These are phyloP conservation scores for Amiota mariae DNA, from an alignment of 2,888 invertebrate genomes.

Conservation along the genomic window DNA sequence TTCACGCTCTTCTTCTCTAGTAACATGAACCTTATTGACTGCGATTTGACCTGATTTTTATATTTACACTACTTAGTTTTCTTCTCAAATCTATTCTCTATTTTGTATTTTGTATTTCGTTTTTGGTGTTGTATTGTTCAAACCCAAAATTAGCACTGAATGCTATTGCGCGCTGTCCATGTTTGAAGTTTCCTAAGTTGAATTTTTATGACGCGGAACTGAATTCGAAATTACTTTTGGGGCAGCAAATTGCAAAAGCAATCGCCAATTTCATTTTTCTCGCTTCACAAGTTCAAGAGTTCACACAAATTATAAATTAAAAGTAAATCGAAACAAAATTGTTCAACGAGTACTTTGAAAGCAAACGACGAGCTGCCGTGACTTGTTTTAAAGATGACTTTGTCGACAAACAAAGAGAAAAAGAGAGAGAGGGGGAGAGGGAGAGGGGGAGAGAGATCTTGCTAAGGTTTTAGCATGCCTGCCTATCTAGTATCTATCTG, in stretches of 20 bases:
- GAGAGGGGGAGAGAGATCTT: too few species aligned
- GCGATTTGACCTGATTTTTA: conserved; percentile 64
- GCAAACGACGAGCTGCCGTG: too few species aligned
- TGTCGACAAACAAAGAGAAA: too few species aligned
- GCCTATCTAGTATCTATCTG: too few species aligned
- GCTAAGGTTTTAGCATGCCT: too few species aligned
- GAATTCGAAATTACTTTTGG: conserved; percentile 62
- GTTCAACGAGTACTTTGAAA: too few species aligned
- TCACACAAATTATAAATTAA: conserved; percentile 66
- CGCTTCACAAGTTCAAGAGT: conserved; percentile 60
- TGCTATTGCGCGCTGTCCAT: conserved; percentile 39
- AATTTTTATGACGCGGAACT: conserved; percentile 56
- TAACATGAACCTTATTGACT: conserved; percentile 56
- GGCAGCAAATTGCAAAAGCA: conserved; percentile 59
- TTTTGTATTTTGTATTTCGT: conserved; percentile 57
- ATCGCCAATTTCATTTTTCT: conserved; percentile 65
- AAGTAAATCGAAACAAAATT: conserved; percentile 65
- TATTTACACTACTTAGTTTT: too few species aligned
- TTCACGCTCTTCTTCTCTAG: conserved; percentile 40
- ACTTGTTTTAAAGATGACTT: too few species aligned
- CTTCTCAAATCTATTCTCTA: conserved; percentile 29
- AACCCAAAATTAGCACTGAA: conserved; percentile 18
- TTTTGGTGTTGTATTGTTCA: conserved; percentile 36
- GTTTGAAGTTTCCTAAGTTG: background rate
- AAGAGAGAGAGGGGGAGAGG: too few species aligned